Conservation (phyloP, 2,797 vertebrate genomes). For the Clarias laeviceps region DNA sequence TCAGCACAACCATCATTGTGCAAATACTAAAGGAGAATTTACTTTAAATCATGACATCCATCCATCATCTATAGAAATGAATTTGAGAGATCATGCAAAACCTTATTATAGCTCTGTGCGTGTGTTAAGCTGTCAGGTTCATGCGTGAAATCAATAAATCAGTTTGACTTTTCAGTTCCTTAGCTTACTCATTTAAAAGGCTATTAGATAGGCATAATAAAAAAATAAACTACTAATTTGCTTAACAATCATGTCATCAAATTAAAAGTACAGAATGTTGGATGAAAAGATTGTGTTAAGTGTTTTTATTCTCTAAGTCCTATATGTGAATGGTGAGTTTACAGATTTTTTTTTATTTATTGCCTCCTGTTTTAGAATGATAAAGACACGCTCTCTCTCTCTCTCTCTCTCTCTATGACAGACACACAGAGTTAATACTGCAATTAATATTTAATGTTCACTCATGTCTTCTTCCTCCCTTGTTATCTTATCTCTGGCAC, state of each 20-base stretch:
- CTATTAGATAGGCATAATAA: neutral
- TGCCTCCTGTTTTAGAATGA: neutral
- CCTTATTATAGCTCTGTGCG: neutral
- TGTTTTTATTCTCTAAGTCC: neutral
- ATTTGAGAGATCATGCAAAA: neutral
- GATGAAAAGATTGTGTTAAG: neutral
- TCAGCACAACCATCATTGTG: neutral
- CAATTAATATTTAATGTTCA: conserved; percentile 15
- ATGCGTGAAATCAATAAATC: neutral
- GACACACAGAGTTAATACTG: neutral
- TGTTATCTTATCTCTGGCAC: neutral
- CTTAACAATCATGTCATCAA: neutral
- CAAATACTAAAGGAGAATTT: neutral
- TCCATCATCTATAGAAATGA: neutral
- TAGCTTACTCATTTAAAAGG: neutral
- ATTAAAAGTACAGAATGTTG: neutral
- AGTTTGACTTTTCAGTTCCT: neutral
- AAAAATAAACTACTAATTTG: neutral
- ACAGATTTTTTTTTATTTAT: neutral
- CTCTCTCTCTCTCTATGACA: neutral
- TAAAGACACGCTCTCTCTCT: neutral
- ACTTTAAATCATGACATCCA: neutral
- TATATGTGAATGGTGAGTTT: neutral
- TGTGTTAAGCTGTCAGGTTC: neutral
- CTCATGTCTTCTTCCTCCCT: neutral